Evolutionary conservation across 2,113 vertebrate species (phyloP).

Genomic region (Mobula hypostoma): DNA sequence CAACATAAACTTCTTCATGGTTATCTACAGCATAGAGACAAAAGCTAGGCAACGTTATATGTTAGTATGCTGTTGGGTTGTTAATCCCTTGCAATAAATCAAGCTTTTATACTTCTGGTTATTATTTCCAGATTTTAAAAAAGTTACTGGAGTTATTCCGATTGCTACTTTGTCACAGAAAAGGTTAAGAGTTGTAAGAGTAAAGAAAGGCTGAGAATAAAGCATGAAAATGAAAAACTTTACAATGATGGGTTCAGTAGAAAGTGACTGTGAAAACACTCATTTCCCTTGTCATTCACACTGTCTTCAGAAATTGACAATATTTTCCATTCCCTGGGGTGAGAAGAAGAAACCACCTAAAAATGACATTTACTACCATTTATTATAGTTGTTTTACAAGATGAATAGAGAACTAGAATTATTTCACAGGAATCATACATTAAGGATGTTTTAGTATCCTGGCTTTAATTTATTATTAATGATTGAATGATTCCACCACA

Average conservation of each 20-base stretch:
- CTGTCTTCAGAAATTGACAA: not conserved
- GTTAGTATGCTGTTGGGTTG: not conserved
- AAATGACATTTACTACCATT: not conserved
- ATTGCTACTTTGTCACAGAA: not conserved
- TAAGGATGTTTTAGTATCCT: not conserved
- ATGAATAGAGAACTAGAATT: not conserved
- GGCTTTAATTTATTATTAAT: not conserved
- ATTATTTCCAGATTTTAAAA: not conserved
- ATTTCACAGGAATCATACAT: not conserved
- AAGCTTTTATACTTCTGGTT: not conserved
- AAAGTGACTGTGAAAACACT: not conserved
- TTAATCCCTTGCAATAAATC: not conserved
- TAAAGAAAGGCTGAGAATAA: not conserved
- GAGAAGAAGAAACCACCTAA: not conserved
- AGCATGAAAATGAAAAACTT: not conserved
- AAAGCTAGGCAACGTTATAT: not conserved
- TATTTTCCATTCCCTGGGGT: not conserved
- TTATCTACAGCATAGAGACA: not conserved
- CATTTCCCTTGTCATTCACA: slow-evolving; percentile 3
- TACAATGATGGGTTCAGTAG: not conserved
- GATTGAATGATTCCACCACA: not conserved
- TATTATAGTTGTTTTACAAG: not conserved
- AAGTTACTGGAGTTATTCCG: not conserved
- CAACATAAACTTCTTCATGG: too few species aligned
- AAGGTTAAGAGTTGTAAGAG: slow-evolving; percentile 1